These are phyloP conservation scores for Zaprionus obscuricornis DNA, from an alignment of 2,888 invertebrate species.

Conservation along the genomic window DNA sequence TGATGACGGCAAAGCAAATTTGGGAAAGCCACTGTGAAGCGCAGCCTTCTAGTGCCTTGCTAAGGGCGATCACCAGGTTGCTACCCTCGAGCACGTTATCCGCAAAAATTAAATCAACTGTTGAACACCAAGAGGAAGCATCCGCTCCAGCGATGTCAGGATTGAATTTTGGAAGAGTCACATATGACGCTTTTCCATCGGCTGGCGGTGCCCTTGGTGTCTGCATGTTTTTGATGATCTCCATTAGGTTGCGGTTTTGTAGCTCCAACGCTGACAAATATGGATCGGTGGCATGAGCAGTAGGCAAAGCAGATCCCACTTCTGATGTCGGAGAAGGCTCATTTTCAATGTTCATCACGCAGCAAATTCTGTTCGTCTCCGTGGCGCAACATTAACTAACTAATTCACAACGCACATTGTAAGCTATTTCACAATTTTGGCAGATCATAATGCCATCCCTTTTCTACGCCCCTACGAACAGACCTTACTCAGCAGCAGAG, in stretches of 20 bases:
- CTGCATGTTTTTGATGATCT: slow-evolving; percentile 19
- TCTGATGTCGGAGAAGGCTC: too few species aligned
- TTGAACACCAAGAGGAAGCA: not conserved
- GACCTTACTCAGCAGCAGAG: too few species aligned
- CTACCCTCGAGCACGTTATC: not conserved
- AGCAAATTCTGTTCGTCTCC: too few species aligned
- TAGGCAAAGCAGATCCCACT: too few species aligned
- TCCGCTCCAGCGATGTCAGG: not conserved
- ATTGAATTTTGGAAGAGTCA: not conserved
- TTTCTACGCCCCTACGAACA: too few species aligned
- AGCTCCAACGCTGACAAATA: slow-evolving; percentile 4
- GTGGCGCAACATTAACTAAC: too few species aligned
- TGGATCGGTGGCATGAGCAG: slow-evolving; percentile 12
- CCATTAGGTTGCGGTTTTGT: slow-evolving; percentile 9
- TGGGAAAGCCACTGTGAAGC: slow-evolving; percentile 16
- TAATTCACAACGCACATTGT: too few species aligned
- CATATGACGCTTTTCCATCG: not conserved
- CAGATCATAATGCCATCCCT: too few species aligned
- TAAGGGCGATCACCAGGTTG: slow-evolving; percentile 10
- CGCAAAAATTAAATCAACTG: not conserved
- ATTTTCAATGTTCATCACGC: too few species aligned
- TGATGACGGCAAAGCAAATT: slow-evolving; percentile 14
- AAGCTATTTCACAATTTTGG: too few species aligned
- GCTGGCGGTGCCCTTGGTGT: slow-evolving; percentile 15
- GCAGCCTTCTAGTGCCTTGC: slow-evolving; percentile 14